Conservation (phyloP, 1,140 invertebrate genomes). For the Bursaphelenchus mucronatus region DNA sequence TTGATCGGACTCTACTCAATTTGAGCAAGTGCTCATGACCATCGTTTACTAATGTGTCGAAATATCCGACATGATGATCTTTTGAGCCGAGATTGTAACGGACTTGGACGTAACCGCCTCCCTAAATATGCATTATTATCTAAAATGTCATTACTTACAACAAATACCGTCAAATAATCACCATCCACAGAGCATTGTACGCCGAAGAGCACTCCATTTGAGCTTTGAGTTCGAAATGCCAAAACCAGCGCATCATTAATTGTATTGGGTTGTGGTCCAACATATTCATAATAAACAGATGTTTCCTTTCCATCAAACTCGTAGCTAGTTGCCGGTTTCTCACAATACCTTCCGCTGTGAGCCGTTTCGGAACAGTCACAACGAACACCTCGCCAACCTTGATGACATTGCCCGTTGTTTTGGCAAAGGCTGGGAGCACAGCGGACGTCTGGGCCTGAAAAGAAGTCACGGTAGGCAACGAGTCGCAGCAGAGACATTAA, state of each 20-base stretch:
- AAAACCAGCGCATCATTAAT: conserved; percentile 43
- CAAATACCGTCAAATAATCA: conserved; percentile 52
- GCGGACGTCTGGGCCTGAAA: conserved; percentile 42
- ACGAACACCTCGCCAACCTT: conserved; percentile 46
- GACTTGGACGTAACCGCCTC: conserved; percentile 50
- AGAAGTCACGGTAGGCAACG: too few relatives aligned
- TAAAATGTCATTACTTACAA: conserved; percentile 27
- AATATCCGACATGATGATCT: conserved; percentile 47
- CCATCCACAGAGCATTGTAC: conserved; percentile 54
- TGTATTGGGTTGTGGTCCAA: conserved; percentile 25
- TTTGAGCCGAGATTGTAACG: conserved; percentile 48
- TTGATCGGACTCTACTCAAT: conserved; percentile 35
- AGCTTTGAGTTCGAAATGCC: conserved; percentile 38
- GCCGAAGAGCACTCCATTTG: conserved; percentile 43
- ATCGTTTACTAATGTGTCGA: conserved; percentile 41
- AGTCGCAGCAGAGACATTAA: too few relatives aligned
- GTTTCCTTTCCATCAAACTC: conserved; percentile 36
- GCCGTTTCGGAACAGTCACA: conserved; percentile 52
- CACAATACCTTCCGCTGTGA: conserved; percentile 43
- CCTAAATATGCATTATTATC: conserved; percentile 29
- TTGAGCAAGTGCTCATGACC: conserved; percentile 40
- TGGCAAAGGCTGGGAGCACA: conserved; percentile 43
- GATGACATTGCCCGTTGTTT: conserved; percentile 48
- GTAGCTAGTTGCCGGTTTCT: conserved; percentile 39
- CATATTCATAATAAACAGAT: conserved; percentile 45